phyloP scores from a whole-genome alignment of 2,113 vertebrate species.

The Microcebus ravelobensis region DNA sequence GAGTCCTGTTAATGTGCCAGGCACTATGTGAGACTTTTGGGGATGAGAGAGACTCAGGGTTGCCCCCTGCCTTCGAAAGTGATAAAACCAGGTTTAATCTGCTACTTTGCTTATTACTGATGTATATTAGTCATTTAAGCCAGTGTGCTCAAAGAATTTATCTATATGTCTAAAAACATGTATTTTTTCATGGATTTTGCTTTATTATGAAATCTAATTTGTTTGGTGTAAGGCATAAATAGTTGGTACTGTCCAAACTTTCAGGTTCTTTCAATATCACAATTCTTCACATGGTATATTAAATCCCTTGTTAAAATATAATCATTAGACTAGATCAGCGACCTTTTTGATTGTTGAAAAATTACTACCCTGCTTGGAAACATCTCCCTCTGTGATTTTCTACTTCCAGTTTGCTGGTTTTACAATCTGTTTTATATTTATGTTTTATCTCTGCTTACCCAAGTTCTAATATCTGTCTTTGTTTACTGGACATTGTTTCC shows the following conservation, averaged over 20 bases:
- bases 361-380: background rate
- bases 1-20: background rate
- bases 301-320: background rate
- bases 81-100: background rate
- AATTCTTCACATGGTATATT: background rate
- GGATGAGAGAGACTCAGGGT: background rate
- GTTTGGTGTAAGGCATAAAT: background rate
- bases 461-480: background rate
- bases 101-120: background rate
- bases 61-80: background rate
- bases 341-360: background rate
- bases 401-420: background rate
- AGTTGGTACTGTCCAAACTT: background rate
- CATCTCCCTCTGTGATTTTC: background rate
- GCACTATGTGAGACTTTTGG: background rate
- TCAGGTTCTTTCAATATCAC: background rate
- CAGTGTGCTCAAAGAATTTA: background rate
- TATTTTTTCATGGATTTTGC: background rate
- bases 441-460: background rate
- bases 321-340: background rate
- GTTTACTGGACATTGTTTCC: background rate
- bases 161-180: background rate
- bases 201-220: background rate
- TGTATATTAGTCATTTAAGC: background rate
- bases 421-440: background rate